Conservation (phyloP, 37 sponge, comb jelly and placozoan species). For the Chondrosia reniformis region DNA sequence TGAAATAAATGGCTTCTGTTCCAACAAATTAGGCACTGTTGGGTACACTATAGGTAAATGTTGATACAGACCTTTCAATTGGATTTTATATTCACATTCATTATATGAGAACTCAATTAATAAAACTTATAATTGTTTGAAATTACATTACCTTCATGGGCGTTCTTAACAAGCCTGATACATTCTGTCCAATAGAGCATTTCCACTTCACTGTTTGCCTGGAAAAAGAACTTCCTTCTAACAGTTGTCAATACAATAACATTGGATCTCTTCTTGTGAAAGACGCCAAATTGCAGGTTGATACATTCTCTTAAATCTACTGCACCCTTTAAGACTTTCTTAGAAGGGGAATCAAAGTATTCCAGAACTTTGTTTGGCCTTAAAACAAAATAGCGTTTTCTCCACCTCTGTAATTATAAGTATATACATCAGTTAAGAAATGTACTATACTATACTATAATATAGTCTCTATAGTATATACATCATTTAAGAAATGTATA, state of each 20-base stretch:
- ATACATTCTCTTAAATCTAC: conserved; percentile 71
- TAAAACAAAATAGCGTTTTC: conserved; percentile 56
- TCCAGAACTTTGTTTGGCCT: conserved; percentile 55
- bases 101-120: no score
- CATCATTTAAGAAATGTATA: no score
- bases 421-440: no score
- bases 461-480: no score
- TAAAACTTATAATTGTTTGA: no score
- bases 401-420: conserved; percentile 82
- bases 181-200: conserved; percentile 69
- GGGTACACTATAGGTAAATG: no score
- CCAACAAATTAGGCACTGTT: no score
- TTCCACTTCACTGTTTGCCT: conserved; percentile 53
- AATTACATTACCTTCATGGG: conserved; percentile 54
- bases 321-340: conserved; percentile 47
- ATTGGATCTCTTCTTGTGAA: conserved; percentile 46
- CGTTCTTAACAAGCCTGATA: conserved; percentile 53
- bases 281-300: conserved; percentile 63
- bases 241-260: conserved; percentile 59
- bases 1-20: no score
- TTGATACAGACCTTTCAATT: no score
- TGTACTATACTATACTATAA: no score
- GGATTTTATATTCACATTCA: no score
- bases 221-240: conserved; percentile 63
- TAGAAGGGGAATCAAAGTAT: conserved; percentile 32